A percentile compares a stretch with the other conserved stretches of the same genome.
Conservation (phyloP, 1,140 invertebrate species). For the Planococcus citri region DNA sequence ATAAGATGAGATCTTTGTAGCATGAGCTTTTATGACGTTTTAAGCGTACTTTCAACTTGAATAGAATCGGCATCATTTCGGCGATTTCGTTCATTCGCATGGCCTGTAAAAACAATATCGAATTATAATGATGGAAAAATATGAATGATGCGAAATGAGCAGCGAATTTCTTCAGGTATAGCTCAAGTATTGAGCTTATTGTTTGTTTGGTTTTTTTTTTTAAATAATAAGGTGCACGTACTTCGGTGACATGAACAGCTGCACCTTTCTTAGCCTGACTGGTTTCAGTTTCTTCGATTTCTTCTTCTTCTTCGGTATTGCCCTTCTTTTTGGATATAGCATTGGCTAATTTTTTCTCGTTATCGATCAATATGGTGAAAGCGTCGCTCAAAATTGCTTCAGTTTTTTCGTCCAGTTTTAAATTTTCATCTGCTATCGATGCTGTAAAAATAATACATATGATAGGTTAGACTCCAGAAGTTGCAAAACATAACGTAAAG, state of each 20-base stretch:
- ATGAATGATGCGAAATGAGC: background rate
- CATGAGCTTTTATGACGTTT: constrained; percentile 32
- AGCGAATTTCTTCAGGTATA: background rate
- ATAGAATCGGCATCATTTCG: constrained; percentile 43
- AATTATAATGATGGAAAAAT: background rate
- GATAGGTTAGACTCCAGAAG: background rate
- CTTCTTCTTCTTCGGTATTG: background rate
- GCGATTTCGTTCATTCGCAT: constrained; percentile 31
- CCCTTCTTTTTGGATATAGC: background rate
- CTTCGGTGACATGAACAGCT: background rate
- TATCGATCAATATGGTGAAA: background rate
- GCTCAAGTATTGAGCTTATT: background rate
- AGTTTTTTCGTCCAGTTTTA: background rate
- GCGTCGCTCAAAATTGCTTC: background rate
- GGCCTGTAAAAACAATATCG: background rate
- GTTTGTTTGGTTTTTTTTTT: background rate
- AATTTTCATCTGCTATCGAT: background rate
- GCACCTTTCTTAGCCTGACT: background rate
- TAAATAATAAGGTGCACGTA: background rate
- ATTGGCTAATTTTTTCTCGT: background rate
- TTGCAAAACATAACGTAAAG: background rate
- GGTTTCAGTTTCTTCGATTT: background rate
- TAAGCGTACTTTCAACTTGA: constrained; percentile 42
- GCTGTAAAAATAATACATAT: background rate
- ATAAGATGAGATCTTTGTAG: constrained; percentile 35